Base-by-base conservation (phyloP, 2,113 vertebrate genomes). In the Cololabis saira region DNA sequence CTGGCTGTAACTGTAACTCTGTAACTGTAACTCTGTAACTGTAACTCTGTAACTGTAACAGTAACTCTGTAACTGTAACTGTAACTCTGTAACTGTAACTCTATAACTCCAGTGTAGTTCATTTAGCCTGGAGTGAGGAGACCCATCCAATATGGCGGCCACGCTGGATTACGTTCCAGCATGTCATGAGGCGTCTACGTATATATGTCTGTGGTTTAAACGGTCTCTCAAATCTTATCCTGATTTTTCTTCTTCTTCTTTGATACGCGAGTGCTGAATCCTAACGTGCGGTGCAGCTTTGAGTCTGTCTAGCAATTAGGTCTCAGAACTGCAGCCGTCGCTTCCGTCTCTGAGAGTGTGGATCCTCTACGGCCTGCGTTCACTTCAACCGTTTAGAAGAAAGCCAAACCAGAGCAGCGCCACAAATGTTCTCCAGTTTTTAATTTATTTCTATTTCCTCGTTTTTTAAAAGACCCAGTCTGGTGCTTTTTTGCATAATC, bases 321-420 rank as follows among this genome's bases (percentile, higher is more conserved):
- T 64, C 43, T 74, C 40, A 37, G 57, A 42, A 56, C 37, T 55
- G 4, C 24, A 53, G 50, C 27, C n/a, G n/a, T n/a, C n/a, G 22
- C 14, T 50, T 47, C 56, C 72, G 70, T 69, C 51, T 47, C 33
- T 65, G 0, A 19, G 54, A 17, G 40, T 19, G 44, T 18, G 30
- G 17, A 12, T 21, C 22, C 45, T 40, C 16, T 30, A 21, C 37
- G 59, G 13, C 5, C 54, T 9, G 12, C 2, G 21, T 19, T n/a
- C 15, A 16, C 14, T 53, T 24, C 30, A 27, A 27, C 30, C 13
- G 44, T 61, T 64, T 44, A 43, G n/a, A 30, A 19, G 22, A n/a
- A 11, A 13, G 14, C 24, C 12, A 11, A 13, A 18, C 24, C n/a
- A 61, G 22, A 49, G 47, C 62, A 15, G 50, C 15, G 19, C 2